Conservation (phyloP, 2,888 invertebrate genomes). For the Anorthoa munda region DNA sequence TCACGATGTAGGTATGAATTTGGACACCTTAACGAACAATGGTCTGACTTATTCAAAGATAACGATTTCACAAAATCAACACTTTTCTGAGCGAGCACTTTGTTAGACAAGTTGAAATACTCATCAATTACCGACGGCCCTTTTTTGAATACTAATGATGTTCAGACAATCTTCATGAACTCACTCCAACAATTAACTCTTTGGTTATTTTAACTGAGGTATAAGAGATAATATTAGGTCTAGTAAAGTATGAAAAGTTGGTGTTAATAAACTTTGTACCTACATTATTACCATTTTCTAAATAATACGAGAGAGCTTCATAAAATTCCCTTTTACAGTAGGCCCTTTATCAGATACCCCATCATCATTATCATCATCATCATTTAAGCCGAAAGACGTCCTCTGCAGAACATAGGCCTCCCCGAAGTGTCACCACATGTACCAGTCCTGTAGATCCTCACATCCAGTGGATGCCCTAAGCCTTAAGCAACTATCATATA, state of each 20-base stretch:
- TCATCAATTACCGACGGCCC: constrained; percentile 14
- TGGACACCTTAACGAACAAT: constrained; percentile 1
- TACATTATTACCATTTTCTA: background rate
- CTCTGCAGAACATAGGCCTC: too few species aligned
- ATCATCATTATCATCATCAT: too few species aligned
- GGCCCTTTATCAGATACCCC: too few species aligned
- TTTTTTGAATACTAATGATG: constrained; percentile 42
- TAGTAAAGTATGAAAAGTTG: background rate
- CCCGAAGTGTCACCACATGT: too few species aligned
- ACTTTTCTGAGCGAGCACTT: background rate
- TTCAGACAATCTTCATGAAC: constrained; percentile 18
- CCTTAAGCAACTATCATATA: too few species aligned
- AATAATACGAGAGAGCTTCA: too few species aligned
- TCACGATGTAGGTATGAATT: background rate
- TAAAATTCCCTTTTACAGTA: too few species aligned
- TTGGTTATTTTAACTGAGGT: constrained; percentile 24
- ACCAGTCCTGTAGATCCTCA: too few species aligned
- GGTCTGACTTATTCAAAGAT: constrained; percentile 4
- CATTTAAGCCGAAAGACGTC: too few species aligned
- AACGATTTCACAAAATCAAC: constrained; percentile 31
- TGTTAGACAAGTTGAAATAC: constrained; percentile 4
- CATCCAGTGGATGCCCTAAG: too few species aligned
- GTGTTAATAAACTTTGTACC: background rate
- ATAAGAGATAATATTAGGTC: constrained; percentile 25
- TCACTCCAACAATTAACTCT: constrained; percentile 21